Percentiles rank a stretch among this genome's conserved stretches.
phyloP scores from a whole-genome alignment of 2,888 invertebrate genomes.

The Maniola hyperantus region DNA sequence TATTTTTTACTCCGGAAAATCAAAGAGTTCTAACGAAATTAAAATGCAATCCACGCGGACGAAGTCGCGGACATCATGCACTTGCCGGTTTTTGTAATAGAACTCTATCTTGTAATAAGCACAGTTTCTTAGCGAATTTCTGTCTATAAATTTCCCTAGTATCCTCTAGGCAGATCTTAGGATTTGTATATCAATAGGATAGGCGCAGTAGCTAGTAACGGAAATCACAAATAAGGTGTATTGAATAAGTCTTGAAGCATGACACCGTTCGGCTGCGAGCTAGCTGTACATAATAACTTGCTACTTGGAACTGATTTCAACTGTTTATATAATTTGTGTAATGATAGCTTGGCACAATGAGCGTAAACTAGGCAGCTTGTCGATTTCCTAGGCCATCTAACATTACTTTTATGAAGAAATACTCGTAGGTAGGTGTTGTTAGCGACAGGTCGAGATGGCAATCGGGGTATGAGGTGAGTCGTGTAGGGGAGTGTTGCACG shows the following conservation, averaged over 20 bases:
- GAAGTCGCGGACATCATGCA: no score
- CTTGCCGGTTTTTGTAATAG: no score
- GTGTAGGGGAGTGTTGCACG: no score
- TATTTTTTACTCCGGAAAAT: no score
- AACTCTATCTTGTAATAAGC: not conserved
- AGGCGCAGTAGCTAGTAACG: slow-evolving; percentile 49
- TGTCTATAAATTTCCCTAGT: not conserved
- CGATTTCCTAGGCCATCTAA: not conserved
- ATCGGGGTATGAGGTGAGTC: no score
- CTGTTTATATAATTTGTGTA: slow-evolving; percentile 34
- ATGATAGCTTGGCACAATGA: slow-evolving; percentile 23
- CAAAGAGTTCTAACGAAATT: no score
- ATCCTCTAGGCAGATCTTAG: not conserved
- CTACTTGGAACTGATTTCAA: slow-evolving; percentile 31
- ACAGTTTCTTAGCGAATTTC: not conserved
- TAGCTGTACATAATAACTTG: slow-evolving; percentile 40
- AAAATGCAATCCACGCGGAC: no score
- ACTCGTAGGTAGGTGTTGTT: no score
- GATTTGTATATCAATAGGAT: slow-evolving; percentile 43
- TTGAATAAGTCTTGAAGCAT: slow-evolving; percentile 40
- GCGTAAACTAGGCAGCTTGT: slow-evolving; percentile 11
- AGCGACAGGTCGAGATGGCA: no score
- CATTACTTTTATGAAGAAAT: not conserved
- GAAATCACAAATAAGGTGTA: slow-evolving; percentile 45
- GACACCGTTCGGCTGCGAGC: slow-evolving; percentile 33